Evolutionary conservation across 2,888 invertebrate species (phyloP).

Genomic region (Leucophenga maculata): DNA sequence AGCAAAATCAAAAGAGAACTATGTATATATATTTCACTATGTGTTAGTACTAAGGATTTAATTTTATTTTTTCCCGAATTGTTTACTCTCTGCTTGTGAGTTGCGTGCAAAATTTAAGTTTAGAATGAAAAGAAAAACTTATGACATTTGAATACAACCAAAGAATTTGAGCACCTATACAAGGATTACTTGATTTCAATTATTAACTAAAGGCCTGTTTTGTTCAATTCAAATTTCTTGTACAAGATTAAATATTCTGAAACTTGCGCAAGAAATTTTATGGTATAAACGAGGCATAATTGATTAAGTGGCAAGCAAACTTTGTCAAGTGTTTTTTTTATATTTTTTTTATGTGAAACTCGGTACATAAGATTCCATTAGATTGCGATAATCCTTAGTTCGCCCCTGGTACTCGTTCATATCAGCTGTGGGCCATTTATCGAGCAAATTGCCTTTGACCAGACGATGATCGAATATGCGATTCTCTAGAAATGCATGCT

Average conservation of each 20-base stretch:
- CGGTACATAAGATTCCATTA: constrained; percentile 72
- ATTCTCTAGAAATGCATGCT: constrained; percentile 69
- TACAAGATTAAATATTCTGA: neutral
- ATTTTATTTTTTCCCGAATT: too few relatives aligned
- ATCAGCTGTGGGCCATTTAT: constrained; percentile 67
- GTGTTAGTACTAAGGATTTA: too few relatives aligned
- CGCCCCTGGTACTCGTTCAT: constrained; percentile 66
- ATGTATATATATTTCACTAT: too few relatives aligned
- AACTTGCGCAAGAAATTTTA: neutral
- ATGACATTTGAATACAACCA: too few relatives aligned
- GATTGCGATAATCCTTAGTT: constrained; percentile 69
- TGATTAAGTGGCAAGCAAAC: constrained; percentile 17
- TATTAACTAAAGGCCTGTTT: too few relatives aligned
- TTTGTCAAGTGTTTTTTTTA: neutral
- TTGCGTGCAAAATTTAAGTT: too few relatives aligned
- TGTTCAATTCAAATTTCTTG: constrained; percentile 1
- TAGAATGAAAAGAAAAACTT: too few relatives aligned
- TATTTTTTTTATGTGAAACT: neutral
- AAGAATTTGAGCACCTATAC: too few relatives aligned
- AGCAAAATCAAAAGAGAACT: too few relatives aligned
- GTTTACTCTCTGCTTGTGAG: too few relatives aligned
- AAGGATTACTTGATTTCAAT: too few relatives aligned
- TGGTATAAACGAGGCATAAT: neutral
- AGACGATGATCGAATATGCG: constrained; percentile 70
- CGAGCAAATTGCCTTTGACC: constrained; percentile 70